Evolutionary conservation across 2,888 invertebrate genomes (phyloP), one percentile per base, ranked within the genome.

Genomic region (Campopleginae sp.): DNA sequence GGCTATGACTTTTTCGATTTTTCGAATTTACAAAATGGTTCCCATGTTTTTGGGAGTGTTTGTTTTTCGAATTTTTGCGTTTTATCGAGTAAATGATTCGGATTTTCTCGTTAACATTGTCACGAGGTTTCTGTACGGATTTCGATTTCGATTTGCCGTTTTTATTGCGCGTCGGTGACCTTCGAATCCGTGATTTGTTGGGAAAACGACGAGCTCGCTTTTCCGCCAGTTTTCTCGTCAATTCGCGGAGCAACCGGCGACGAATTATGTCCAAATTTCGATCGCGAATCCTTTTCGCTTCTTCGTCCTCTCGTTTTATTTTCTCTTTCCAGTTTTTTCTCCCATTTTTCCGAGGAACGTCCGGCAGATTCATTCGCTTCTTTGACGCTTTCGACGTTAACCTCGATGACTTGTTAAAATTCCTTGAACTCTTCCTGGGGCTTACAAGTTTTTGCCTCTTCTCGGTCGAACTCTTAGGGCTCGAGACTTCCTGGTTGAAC

Each of bases 281-380:
- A 17, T 70, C 14, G 19, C 42, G 46, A 2, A 4, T 66, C 12
- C 8, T 19, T 44, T 75, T 78, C 44, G 68, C 76, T 31, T 27
- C 44, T 27, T 44, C 23, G 5, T 80, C 82, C 0, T 82, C 80
- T 33, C 82, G 75, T 75, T 86, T 87, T 27, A 88, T 82, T 46
- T 89, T 88, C 7, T 80, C 78, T 17, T 82, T 61, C 89, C 89
- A 89, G 70, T 86, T 84, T 19, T 48, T 87, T 44, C 89, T 77
- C 27, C 82, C 68, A 8, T 85, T 88, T 44, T 87, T 89, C 7
- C 68, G 70, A 14, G 84, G 75, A 17, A 76, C 65, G 23, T 86
- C 71, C 6, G 82, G 80, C 31, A 89, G 80, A 74, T 88, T 88
- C 89, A 89, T 89, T 66, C 82, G 86, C 19, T 86, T 77, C 38